phyloP scores from a whole-genome alignment of 2,113 vertebrate genomes.

The Prietella phreatophila region DNA sequence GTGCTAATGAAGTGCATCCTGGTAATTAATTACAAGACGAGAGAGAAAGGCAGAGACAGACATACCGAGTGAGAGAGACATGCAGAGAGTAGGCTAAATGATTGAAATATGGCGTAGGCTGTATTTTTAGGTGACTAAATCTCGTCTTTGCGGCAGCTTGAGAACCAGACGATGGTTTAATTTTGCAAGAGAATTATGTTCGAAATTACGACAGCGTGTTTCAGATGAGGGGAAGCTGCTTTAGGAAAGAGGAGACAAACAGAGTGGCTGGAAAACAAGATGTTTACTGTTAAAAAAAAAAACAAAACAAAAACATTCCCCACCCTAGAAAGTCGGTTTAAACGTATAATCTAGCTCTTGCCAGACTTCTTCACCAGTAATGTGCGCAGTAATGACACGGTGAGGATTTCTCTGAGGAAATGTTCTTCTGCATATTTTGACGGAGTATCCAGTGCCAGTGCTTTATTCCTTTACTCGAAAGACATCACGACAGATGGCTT shows the following conservation, averaged over 20 bases:
- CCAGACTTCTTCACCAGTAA: neutral
- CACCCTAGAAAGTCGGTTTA: neutral
- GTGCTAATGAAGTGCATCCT: constrained; percentile 53
- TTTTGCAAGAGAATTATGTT: constrained; percentile 4
- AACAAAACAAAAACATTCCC: neutral
- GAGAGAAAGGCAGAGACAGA: neutral
- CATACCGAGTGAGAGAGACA: neutral
- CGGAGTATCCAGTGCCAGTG: neutral
- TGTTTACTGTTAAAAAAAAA: neutral
- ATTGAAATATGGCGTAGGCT: neutral
- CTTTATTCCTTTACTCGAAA: neutral
- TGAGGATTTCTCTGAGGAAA: neutral
- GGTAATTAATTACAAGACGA: constrained; percentile 45
- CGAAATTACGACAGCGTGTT: neutral
- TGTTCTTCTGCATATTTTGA: neutral
- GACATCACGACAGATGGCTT: neutral
- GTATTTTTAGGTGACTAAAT: constrained; percentile 14
- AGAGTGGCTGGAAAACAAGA: neutral
- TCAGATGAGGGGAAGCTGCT: neutral
- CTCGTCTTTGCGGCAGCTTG: neutral
- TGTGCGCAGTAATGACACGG: neutral
- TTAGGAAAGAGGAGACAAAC: neutral
- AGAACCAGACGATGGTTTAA: constrained; percentile 1
- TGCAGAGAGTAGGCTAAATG: neutral
- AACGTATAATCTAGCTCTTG: neutral